Percentiles rank a stretch among this genome's conserved stretches.
Conservation (phyloP, 2,888 invertebrate species). For the Campopleginae sp. region DNA sequence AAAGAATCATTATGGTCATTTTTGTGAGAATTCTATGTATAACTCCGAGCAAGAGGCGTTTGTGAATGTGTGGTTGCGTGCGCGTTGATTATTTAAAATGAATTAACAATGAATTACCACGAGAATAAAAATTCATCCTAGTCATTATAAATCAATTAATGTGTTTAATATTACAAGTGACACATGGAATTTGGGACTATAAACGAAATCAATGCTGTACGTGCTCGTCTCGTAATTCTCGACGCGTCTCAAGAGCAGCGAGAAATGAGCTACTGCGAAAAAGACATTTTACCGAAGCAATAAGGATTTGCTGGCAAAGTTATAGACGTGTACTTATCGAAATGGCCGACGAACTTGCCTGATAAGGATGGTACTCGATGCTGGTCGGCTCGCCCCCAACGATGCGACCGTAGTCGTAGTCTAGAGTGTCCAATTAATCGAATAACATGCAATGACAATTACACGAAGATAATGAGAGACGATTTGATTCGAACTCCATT, state of each 20-base stretch:
- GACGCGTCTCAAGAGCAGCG: background rate
- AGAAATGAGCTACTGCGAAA: constrained; percentile 2
- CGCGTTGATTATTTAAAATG: too few species aligned
- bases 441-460: constrained; percentile 29
- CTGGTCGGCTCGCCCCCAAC: constrained; percentile 79
- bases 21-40: too few species aligned
- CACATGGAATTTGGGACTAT: background rate
- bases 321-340: constrained; percentile 7
- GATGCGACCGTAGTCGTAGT: constrained; percentile 72
- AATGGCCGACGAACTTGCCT: constrained; percentile 73
- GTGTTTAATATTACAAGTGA: too few species aligned
- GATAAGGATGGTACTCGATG: constrained; percentile 81
- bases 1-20: too few species aligned
- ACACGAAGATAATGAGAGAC: constrained; percentile 63
- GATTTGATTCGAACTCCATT: constrained; percentile 25
- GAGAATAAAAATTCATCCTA: too few species aligned
- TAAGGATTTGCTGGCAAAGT: constrained; percentile 30
- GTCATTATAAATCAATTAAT: too few species aligned
- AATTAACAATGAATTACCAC: too few species aligned
- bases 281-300: constrained; percentile 10
- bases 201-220: background rate
- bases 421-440: constrained; percentile 37
- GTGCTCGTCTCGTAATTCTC: background rate
- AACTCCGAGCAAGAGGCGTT: too few species aligned
- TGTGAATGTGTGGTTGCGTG: too few species aligned